Evolutionary conservation across 2,797 vertebrate species (phyloP).

Genomic region (Dendrocincla tyrannina): DNA sequence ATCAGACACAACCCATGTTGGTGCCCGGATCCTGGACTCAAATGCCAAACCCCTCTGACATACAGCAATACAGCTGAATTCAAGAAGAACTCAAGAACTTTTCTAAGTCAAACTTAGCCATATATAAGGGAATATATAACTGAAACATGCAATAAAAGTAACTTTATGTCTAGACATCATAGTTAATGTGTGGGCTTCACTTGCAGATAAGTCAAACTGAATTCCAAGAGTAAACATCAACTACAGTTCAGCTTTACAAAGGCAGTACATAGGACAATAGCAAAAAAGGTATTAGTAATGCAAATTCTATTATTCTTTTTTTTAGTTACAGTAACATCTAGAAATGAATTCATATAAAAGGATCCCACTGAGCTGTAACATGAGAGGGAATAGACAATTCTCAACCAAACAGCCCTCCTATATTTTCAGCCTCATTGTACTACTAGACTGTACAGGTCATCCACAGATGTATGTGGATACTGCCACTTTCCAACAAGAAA

Average conservation of each 20-base stretch:
- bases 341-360: neutral
- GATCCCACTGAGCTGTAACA: neutral
- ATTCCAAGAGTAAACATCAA: neutral
- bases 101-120: neutral
- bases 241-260: neutral
- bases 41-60: neutral
- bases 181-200: neutral
- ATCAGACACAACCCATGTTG: neutral
- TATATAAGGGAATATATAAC: neutral
- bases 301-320: neutral
- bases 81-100: neutral
- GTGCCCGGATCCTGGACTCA: neutral
- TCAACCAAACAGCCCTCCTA: neutral
- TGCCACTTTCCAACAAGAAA: neutral
- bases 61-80: neutral
- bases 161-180: neutral
- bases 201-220: neutral
- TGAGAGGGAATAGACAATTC: neutral
- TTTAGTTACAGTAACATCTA: neutral
- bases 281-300: neutral
- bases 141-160: neutral
- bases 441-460: neutral
- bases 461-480: neutral
- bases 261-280: neutral
- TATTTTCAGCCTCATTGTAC: neutral